Evolutionary conservation across 2,797 vertebrate species (phyloP), one percentile per base, ranked within the genome.

Genomic region (Moxostoma hubbsi): DNA sequence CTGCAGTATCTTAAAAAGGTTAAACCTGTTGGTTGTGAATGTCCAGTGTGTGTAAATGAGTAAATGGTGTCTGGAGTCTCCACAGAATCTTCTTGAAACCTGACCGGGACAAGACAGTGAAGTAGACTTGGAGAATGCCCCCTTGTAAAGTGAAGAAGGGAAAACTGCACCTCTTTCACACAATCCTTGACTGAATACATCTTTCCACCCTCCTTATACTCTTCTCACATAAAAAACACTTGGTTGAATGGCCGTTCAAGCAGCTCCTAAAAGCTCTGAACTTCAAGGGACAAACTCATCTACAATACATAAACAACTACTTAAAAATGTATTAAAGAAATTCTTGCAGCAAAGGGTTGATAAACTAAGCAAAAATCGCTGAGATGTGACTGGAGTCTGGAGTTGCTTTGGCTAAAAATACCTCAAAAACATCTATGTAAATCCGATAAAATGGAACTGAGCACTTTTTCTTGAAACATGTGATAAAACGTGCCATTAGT

Each of bases 181-280:
- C 82, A 73, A 83, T 5, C 67, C 84, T 85, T 82, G 3, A 12
- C 50, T 47, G 54, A 65, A 58, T 50, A 58, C 51, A 81, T 64
- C 8, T 43, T 10, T 64, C 11, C 54, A 47, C 18, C 11, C 18
- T 16, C 15, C 2, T 9, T 53, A 9, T 43, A 58, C 66, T 61
- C 24, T 68, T 53, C 69, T 73, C 55, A 67, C 55, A 73, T 68
- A 75, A 75, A 16, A 54, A 49, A 57, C 82, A 85, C 77, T 79
- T 76, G 77, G 84, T 77, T 67, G 67, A 81, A 24, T 18, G 82
- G 85, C 79, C 51, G 51, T 81, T 85, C 75, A 84, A 82, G 83
- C 47, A 73, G 78, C 79, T 64, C 10, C 75, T 61, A 51, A 73
- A 61, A 74, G 79, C 45, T 9, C 76, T 81, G 45, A 53, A 11